These are phyloP conservation scores for Gymnosoma rotundatum DNA, from an alignment of 2,888 invertebrate species.

Conservation along the genomic window DNA sequence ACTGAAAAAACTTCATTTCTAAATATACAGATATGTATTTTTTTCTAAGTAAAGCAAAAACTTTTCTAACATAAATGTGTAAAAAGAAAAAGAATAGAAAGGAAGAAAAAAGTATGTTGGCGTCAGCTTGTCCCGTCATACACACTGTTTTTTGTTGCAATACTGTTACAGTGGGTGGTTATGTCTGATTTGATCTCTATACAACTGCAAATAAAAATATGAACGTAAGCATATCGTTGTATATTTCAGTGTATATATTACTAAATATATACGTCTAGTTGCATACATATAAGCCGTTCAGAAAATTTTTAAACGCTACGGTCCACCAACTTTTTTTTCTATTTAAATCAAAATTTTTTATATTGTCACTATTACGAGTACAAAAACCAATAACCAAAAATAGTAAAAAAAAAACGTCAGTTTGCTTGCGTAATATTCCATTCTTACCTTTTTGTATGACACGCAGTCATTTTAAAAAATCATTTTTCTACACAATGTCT, in stretches of 20 bases:
- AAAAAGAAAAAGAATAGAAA: neutral
- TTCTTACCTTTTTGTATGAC: conserved; percentile 24
- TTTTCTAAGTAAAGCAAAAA: conserved; percentile 40
- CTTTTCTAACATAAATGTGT: conserved; percentile 41
- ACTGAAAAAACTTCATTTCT: conserved; percentile 47
- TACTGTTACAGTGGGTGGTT: conserved; percentile 43
- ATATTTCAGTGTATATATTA: neutral
- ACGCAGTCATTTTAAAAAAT: conserved; percentile 35
- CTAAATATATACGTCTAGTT: too few species aligned
- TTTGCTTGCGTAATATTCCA: conserved; percentile 13
- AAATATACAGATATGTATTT: neutral
- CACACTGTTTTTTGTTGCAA: conserved; percentile 35
- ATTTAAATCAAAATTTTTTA: neutral
- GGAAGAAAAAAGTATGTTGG: conserved; percentile 43
- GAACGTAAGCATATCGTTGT: neutral
- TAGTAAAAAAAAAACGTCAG: neutral
- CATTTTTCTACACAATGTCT: conserved; percentile 37
- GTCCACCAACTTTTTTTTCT: conserved; percentile 30
- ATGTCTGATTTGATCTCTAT: conserved; percentile 32
- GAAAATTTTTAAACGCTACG: conserved; percentile 21
- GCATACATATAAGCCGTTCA: too few species aligned
- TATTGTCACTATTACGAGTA: conserved; percentile 1
- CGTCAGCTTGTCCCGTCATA: conserved; percentile 65
- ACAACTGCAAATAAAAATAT: conserved; percentile 14
- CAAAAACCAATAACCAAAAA: conserved; percentile 9